A percentile compares a stretch with the other conserved stretches of the same genome.
Evolutionary conservation across 23 tunicate species (phyloP).

Genomic region (Styela plicata): DNA sequence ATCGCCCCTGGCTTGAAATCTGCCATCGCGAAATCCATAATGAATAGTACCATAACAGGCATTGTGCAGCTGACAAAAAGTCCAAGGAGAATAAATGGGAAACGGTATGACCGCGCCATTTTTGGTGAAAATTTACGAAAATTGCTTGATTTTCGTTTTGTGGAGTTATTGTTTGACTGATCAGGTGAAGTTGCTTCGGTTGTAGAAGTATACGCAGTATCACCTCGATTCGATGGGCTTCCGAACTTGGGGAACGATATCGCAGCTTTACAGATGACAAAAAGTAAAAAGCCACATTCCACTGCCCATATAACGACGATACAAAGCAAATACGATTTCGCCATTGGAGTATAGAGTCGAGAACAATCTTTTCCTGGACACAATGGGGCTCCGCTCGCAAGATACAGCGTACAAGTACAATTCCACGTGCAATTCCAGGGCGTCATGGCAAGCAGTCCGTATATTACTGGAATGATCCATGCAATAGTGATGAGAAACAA

Average conservation of each 20-base stretch:
- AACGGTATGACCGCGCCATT: conserved; percentile 27
- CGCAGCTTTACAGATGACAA: conserved; percentile 51
- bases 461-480: conserved; percentile 71
- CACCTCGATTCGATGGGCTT: not conserved
- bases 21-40: conserved; percentile 44
- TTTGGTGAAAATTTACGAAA: not conserved
- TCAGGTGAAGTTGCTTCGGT: not conserved
- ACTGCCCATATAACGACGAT: conserved; percentile 68
- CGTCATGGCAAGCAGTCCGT: conserved; percentile 75
- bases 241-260: conserved; percentile 21
- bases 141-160: not conserved
- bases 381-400: conserved; percentile 28
- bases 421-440: conserved; percentile 79
- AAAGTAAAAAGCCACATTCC: conserved; percentile 60
- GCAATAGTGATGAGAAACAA: conserved; percentile 53
- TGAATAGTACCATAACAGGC: conserved; percentile 64
- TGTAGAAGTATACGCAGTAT: not conserved
- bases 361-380: conserved; percentile 63
- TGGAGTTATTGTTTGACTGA: not conserved
- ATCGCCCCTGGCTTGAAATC: conserved; percentile 33
- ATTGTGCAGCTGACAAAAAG: conserved; percentile 57
- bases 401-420: conserved; percentile 77
- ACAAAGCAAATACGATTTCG: conserved; percentile 72
- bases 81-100: conserved; percentile 45
- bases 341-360: conserved; percentile 80